Evolutionary conservation across 2,888 invertebrate species (phyloP).

Genomic region (Boloria euphrosyne): DNA sequence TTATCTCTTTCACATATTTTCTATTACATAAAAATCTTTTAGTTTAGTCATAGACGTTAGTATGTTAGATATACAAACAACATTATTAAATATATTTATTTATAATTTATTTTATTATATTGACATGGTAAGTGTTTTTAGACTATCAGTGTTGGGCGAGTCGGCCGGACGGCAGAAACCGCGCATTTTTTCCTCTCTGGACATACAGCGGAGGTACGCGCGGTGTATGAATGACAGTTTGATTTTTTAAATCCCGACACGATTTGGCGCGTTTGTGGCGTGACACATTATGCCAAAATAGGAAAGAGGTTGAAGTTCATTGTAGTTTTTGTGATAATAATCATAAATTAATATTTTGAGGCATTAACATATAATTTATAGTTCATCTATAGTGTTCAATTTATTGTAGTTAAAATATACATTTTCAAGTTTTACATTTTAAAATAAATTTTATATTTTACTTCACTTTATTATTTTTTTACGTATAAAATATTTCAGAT

Average conservation of each 20-base stretch:
- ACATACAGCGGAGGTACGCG: conserved; percentile 76
- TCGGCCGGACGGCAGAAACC: conserved; percentile 75
- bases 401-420: too few relatives aligned
- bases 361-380: too few relatives aligned
- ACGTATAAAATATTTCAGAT: too few relatives aligned
- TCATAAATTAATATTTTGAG: background rate
- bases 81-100: conserved; percentile 19
- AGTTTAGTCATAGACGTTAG: conserved; percentile 3
- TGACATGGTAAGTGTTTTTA: conserved; percentile 57
- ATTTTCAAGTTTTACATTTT: too few relatives aligned
- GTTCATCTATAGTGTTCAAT: too few relatives aligned
- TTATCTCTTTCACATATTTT: background rate
- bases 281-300: conserved; percentile 16
- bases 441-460: too few relatives aligned
- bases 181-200: conserved; percentile 78
- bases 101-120: conserved; percentile 21
- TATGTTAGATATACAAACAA: background rate
- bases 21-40: conserved; percentile 9
- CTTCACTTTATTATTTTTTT: too few relatives aligned
- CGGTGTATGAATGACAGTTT: conserved; percentile 33
- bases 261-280: conserved; percentile 33
- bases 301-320: conserved; percentile 2
- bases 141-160: conserved; percentile 77
- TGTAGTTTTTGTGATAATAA: background rate
- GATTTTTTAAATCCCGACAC: conserved; percentile 25